phyloP scores from a whole-genome alignment of 1,140 invertebrate species.

The Philopotamus ludificatus region DNA sequence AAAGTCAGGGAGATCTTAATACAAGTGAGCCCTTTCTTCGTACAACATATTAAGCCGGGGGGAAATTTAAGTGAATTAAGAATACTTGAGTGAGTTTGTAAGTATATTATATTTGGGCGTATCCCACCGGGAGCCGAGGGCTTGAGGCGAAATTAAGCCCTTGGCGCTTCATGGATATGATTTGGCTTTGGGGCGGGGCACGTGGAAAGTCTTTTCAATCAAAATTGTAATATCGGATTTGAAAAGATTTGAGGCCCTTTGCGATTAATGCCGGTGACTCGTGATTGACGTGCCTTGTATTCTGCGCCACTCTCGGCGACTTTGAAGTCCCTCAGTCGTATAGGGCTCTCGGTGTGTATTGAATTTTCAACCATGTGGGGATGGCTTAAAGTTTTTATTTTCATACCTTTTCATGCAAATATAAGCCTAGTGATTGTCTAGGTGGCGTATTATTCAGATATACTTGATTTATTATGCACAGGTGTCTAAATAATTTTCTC shows the following conservation, averaged over 20 bases:
- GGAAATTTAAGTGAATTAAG: slow-evolving; percentile 28
- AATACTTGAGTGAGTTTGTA: slow-evolving; percentile 20
- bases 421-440: too few species aligned
- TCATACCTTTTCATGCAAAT: too few species aligned
- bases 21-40: slow-evolving; percentile 7
- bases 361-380: too few species aligned
- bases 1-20: not conserved
- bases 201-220: slow-evolving; percentile 17
- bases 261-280: not conserved
- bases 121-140: slow-evolving; percentile 6
- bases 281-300: not conserved
- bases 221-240: slow-evolving; percentile 17
- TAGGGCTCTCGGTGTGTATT: too few species aligned
- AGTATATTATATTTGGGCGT: slow-evolving; percentile 22
- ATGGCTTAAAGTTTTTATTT: too few species aligned
- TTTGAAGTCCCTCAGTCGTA: not conserved
- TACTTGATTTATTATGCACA: too few species aligned
- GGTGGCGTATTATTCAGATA: too few species aligned
- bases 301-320: not conserved
- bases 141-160: slow-evolving; percentile 18
- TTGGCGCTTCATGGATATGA: slow-evolving; percentile 15
- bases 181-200: slow-evolving; percentile 10
- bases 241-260: not conserved
- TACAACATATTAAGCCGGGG: slow-evolving; percentile 9
- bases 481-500: too few species aligned